Evolutionary conservation across 2,888 invertebrate species (phyloP).

Genomic region (Meiosimyza platycephala): DNA sequence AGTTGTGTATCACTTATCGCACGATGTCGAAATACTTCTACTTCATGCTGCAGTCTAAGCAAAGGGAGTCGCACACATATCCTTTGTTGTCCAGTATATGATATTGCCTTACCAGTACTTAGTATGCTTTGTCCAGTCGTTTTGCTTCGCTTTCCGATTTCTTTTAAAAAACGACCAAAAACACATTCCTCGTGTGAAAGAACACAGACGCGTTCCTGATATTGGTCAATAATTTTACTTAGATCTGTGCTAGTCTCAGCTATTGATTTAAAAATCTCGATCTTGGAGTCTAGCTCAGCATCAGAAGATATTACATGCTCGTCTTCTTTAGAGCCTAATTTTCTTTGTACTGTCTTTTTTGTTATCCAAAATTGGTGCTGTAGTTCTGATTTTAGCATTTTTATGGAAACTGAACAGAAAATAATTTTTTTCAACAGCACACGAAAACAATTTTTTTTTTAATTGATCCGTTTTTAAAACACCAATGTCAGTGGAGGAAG

Average conservation of each 20-base stretch:
- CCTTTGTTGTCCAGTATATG: slow-evolving; percentile 92
- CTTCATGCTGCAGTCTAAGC: slow-evolving; percentile 89
- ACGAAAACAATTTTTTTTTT: too few species aligned
- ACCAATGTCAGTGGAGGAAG: too few species aligned
- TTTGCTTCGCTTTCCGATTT: slow-evolving; percentile 87
- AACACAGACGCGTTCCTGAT: slow-evolving; percentile 91
- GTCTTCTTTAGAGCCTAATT: slow-evolving; percentile 96
- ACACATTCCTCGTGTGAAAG: slow-evolving; percentile 96
- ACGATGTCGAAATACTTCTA: slow-evolving; percentile 95
- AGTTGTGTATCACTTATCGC: slow-evolving; percentile 73
- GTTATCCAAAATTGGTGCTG: slow-evolving; percentile 99
- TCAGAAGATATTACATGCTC: slow-evolving; percentile 96
- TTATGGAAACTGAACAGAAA: too few species aligned
- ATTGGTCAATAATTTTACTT: slow-evolving; percentile 89
- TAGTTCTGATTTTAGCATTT: slow-evolving; percentile 72
- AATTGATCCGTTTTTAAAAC: too few species aligned
- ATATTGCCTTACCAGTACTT: slow-evolving; percentile 86
- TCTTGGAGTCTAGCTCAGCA: slow-evolving; percentile 95
- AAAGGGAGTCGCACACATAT: slow-evolving; percentile 88
- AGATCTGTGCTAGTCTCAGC: slow-evolving; percentile 89
- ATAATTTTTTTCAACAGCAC: too few species aligned
- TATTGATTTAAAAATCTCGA: slow-evolving; percentile 83
- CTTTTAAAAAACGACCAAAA: slow-evolving; percentile 93
- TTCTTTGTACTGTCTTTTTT: slow-evolving; percentile 92
- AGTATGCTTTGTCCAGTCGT: slow-evolving; percentile 89